Evolutionary conservation across 1,140 invertebrate species (phyloP), one percentile per base, ranked within the genome.

Genomic region (Patella vulgata): DNA sequence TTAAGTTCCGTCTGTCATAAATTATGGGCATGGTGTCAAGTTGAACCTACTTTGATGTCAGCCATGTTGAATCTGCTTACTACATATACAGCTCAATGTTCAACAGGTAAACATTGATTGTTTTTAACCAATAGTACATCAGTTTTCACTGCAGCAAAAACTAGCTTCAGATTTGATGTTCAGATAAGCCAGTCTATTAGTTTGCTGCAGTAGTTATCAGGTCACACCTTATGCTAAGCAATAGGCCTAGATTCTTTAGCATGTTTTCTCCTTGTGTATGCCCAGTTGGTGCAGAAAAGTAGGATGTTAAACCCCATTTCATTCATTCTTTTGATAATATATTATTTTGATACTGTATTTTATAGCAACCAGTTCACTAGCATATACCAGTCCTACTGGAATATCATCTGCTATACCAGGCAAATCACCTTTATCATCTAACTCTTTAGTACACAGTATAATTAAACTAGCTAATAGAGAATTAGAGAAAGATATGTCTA

Each of bases 1-100:
- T 63, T 82, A 47, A 70, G 63, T 12, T 56, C 55, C 27, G 54
- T 81, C 1, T 33, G 78, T 11, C 77, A 81, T 48, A 69, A 64
- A 40, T 42, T 82, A 25, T 82, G 81, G 81, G 46, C 74, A 0
- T 82, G 79, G 81, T 75, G 78, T 64, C 70, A 73, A 27, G 40
- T 77, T 51, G 78, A 80, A 30, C 17, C 63, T 1, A 25, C 46
- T 6, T 64, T 82, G 21, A 74, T 82, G 73, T 40, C 63, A 0
- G 66, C 73, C 59, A 55, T 66, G 36, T 39, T 82, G 23, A 60
- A 71, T 11, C 67, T 82, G 0, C 60, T 82, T 12, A 65, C 70
- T n/a, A 75, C 73, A 3, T 82, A 72, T 55, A 69, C 73, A 6
- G 76, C 79, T 39, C 67, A 74, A 21, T 81, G 79, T 68, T 66